These are phyloP conservation scores for Amaurobius ferox DNA, from an alignment of 2,888 invertebrate species.

Conservation along the genomic window DNA sequence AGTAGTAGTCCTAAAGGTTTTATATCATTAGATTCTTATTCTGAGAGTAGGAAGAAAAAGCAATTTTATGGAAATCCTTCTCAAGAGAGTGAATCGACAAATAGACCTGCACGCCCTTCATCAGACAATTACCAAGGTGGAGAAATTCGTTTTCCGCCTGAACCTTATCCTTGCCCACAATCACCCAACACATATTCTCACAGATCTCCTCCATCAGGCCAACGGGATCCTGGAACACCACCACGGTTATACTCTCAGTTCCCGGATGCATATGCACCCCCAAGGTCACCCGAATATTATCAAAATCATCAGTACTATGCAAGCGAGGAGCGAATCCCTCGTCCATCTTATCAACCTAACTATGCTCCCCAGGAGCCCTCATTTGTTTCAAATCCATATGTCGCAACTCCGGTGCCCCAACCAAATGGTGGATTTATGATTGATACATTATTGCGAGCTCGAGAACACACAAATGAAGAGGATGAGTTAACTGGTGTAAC, in stretches of 20 bases:
- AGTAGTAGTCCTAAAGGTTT: conserved; percentile 60
- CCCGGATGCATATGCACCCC: conserved; percentile 63
- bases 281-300: conserved; percentile 64
- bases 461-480: conserved; percentile 59
- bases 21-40: conserved; percentile 63
- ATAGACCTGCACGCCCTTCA: conserved; percentile 16
- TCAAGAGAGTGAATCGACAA: conserved; percentile 14
- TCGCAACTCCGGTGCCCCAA: conserved; percentile 57
- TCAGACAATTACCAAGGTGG: conserved; percentile 56
- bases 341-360: conserved; percentile 65
- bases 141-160: conserved; percentile 53
- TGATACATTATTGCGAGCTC: conserved; percentile 68
- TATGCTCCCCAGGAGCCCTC: conserved; percentile 54
- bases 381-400: conserved; percentile 58
- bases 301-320: conserved; percentile 59
- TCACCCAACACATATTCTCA: conserved; percentile 53
- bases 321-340: conserved; percentile 51
- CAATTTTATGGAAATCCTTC: conserved; percentile 52
- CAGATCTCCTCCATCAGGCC: conserved; percentile 37
- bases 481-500: conserved; percentile 61
- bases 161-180: conserved; percentile 40
- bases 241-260: conserved; percentile 49
- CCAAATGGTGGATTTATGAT: conserved; percentile 74
- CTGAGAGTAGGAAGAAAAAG: conserved; percentile 51
- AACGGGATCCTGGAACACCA: conserved; percentile 54